Evolutionary conservation across 2,888 invertebrate genomes (phyloP).

Genomic region (Drosophila kambysellisi): DNA sequence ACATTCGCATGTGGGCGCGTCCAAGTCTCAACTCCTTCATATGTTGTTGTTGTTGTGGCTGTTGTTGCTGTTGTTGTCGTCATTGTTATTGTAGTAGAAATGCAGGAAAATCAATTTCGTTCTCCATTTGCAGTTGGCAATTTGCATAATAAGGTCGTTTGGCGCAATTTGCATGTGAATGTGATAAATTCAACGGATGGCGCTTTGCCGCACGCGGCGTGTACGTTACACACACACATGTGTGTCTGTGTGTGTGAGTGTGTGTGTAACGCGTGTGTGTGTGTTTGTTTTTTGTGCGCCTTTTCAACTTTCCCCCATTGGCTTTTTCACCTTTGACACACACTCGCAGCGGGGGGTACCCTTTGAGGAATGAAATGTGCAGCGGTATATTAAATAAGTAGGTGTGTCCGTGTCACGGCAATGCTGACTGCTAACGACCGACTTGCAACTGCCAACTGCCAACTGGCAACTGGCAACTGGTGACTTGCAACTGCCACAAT

Average conservation of each 20-base stretch:
- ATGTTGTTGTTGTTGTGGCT: conserved; percentile 7
- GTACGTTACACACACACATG: conserved; percentile 57
- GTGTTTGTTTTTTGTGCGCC: conserved; percentile 54
- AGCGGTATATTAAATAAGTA: conserved; percentile 79
- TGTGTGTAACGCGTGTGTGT: conserved; percentile 31
- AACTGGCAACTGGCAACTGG: conserved; percentile 35
- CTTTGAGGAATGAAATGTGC: conserved; percentile 69
- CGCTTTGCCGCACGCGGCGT: conserved; percentile 50
- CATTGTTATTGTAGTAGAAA: conserved; percentile 62
- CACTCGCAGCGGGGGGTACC: neutral
- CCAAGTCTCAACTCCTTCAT: conserved; percentile 47
- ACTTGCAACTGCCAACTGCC: conserved; percentile 34
- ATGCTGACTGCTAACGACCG: conserved; percentile 45
- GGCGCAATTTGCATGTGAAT: conserved; percentile 85
- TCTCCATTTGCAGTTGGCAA: conserved; percentile 85
- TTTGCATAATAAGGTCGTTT: conserved; percentile 85
- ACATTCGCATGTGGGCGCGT: conserved; percentile 48
- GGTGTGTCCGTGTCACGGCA: conserved; percentile 64
- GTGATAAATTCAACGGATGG: conserved; percentile 82
- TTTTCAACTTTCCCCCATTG: conserved; percentile 54
- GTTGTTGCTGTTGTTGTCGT: conserved; percentile 17
- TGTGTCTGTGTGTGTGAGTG: neutral
- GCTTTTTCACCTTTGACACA: conserved; percentile 70
- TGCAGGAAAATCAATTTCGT: conserved; percentile 84
- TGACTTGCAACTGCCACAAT: neutral